These are phyloP conservation scores for Paracentrotus lividus DNA, from an alignment of 53 echinoderm and acorn worm genomes.

Conservation along the genomic window DNA sequence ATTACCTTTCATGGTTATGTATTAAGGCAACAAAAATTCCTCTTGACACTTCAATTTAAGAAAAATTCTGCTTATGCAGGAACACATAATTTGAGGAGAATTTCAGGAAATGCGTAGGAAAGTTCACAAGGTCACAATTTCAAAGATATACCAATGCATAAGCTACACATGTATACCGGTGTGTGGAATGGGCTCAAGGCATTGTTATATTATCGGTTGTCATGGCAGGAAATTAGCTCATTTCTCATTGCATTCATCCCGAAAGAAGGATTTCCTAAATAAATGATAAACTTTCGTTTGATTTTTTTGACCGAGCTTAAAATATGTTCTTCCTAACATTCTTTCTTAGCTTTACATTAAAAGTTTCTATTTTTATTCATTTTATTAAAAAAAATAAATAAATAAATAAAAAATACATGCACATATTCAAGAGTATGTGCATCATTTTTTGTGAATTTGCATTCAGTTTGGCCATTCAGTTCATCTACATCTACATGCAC, in stretches of 20 bases:
- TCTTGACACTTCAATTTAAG: background rate
- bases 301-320: background rate
- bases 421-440: no score
- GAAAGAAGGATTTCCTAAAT: background rate
- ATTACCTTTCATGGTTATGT: background rate
- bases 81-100: background rate
- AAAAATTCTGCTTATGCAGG: background rate
- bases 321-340: no score
- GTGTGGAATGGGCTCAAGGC: background rate
- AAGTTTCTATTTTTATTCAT: no score
- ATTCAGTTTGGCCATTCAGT: no score
- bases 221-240: conserved; percentile 5
- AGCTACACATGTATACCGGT: background rate
- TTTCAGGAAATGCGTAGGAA: background rate
- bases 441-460: no score
- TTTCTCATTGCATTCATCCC: background rate
- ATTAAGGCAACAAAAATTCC: background rate
- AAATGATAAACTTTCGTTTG: background rate
- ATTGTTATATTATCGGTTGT: background rate
- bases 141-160: no score
- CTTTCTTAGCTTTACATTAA: no score
- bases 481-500: no score
- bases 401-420: no score
- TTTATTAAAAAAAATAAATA: no score
- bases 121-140: background rate